phyloP scores from a whole-genome alignment of 2,113 vertebrate species.

The Origma solitaria region DNA sequence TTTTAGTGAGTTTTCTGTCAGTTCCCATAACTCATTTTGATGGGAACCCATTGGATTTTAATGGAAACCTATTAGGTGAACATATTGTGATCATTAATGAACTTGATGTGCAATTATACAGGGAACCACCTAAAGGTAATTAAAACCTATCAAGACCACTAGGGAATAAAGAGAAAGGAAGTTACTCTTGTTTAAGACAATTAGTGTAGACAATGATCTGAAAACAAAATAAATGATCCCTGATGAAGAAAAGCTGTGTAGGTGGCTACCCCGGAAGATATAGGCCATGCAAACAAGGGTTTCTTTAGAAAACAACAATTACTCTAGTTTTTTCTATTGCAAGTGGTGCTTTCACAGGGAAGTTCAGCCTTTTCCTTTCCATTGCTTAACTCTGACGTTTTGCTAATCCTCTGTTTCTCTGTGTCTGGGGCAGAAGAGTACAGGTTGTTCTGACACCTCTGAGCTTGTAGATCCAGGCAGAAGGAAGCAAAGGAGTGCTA shows the following conservation, averaged over 20 bases:
- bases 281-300: slow-evolving; percentile 19
- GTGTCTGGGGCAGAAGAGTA: not conserved
- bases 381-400: not conserved
- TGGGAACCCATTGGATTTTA: slow-evolving; percentile 74
- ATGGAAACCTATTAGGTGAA: slow-evolving; percentile 76
- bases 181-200: slow-evolving; percentile 75
- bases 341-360: not conserved
- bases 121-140: slow-evolving; percentile 75
- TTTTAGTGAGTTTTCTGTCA: slow-evolving; percentile 64
- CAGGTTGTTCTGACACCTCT: not conserved
- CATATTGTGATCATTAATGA: slow-evolving; percentile 76
- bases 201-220: slow-evolving; percentile 72
- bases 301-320: slow-evolving; percentile 37
- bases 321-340: slow-evolving; percentile 15
- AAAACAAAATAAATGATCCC: slow-evolving; percentile 69
- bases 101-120: slow-evolving; percentile 57
- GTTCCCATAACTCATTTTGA: slow-evolving; percentile 72
- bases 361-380: not conserved
- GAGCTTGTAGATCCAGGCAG: not conserved
- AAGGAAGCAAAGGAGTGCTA: not conserved
- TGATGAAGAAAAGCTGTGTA: slow-evolving; percentile 66
- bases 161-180: slow-evolving; percentile 74
- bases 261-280: slow-evolving; percentile 52
- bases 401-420: not conserved
- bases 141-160: slow-evolving; percentile 66